Base-by-base conservation (phyloP, 2,113 vertebrate species). In the Pollachius pollachius region DNA sequence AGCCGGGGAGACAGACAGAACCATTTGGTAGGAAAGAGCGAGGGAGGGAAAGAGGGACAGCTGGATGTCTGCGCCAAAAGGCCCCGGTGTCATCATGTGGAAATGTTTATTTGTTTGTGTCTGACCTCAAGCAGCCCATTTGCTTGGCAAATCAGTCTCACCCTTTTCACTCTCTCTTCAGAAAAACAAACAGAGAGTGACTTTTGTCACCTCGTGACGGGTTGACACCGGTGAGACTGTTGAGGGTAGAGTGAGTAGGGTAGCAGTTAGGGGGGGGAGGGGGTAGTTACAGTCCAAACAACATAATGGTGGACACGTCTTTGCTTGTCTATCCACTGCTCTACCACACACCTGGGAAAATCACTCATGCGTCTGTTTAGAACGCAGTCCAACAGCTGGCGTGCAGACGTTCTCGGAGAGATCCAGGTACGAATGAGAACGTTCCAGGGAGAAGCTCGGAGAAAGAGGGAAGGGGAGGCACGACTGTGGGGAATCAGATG, bases 11-110 rank as follows among this genome's bases (percentile, higher is more conserved):
- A 68, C 65, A 25, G 72, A 69, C 68, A 18, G 74, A 74, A 66
- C 77, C 83, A 81, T 85, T 83, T 81, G 80, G 73, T 76, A 18
- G 80, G 74, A 64, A 52, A 74, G 65, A 23, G n/a, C n/a, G 18
- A 58, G 57, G 16, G 77, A 67, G 69, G 15, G 62, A 81, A 82
- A 58, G 64, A 81, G 63, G 67, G 72, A 80, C 70, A 85, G 84
- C 80, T 68, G 71, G 62, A 62, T 0, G 7, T 25, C n/a, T 62
- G 66, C 79, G 77, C 81, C 83, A 78, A 85, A 86, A 83, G 64
- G 82, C 77, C 70, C 74, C n/a, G 62, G 74, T 13, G 41, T 48
- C 41, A 48, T 11, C 72, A 67, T 64, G 72, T 67, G 75, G 59
- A 61, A 80, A 73, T 37, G 68, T 67, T 76, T 80, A 11, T 23